Conservation (phyloP, 2,888 invertebrate species). For the Melieria crassipennis region DNA sequence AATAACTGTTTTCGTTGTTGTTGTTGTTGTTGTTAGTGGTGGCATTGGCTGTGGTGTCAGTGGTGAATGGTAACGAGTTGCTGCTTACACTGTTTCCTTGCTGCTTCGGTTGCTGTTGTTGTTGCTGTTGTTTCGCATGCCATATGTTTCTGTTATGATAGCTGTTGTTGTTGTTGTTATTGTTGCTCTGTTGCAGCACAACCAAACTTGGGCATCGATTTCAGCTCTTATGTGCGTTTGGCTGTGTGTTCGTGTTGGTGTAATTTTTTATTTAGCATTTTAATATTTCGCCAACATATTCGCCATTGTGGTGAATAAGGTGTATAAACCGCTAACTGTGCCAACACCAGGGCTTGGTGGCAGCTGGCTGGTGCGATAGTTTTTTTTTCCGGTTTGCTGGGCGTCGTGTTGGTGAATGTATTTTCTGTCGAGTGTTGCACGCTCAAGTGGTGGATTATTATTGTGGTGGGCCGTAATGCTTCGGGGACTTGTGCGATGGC, state of each 20-base stretch:
- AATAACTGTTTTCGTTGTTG: too few species aligned
- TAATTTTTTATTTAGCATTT: slow-evolving; percentile 22
- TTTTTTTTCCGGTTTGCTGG: background rate
- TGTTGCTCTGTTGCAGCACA: slow-evolving; percentile 22
- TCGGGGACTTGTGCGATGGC: background rate
- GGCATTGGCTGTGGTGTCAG: background rate
- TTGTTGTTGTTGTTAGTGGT: background rate
- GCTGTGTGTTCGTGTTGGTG: background rate
- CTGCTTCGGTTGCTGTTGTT: background rate
- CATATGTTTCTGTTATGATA: background rate
- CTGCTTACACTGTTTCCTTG: background rate
- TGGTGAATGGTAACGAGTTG: background rate
- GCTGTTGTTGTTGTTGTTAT: slow-evolving; percentile 5
- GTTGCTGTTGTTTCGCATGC: slow-evolving; percentile 5
- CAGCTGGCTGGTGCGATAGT: background rate
- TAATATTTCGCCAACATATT: slow-evolving; percentile 19
- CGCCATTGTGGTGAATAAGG: slow-evolving; percentile 21
- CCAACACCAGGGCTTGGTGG: too few species aligned
- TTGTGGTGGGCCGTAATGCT: background rate
- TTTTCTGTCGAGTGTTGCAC: too few species aligned
- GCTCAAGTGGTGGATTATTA: slow-evolving; percentile 19
- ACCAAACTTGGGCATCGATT: slow-evolving; percentile 35
- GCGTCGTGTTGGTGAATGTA: background rate
- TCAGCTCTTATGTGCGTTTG: slow-evolving; percentile 17
- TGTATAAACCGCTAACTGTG: background rate